These are phyloP conservation scores for Xestoiulus laeticollis DNA, from an alignment of 2,888 invertebrate species.

Conservation along the genomic window DNA sequence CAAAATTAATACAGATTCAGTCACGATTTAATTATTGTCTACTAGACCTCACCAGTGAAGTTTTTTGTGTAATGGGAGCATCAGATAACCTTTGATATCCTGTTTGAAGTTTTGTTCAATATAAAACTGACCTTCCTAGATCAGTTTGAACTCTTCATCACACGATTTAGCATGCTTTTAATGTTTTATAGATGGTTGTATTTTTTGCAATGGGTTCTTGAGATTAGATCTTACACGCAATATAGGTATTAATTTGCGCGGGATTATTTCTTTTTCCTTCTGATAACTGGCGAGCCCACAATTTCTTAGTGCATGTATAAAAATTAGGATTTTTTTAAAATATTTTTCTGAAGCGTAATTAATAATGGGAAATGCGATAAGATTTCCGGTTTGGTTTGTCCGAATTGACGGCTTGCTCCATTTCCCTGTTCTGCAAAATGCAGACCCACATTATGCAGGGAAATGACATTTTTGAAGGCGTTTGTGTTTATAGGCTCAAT, in stretches of 20 bases:
- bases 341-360: neutral
- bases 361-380: neutral
- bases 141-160: neutral
- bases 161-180: neutral
- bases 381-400: constrained; percentile 13
- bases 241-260: neutral
- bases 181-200: neutral
- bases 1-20: neutral
- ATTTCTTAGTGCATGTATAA: neutral
- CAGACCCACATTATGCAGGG: neutral
- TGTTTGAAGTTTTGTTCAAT: neutral
- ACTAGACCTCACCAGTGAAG: neutral
- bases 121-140: neutral
- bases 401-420: neutral
- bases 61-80: constrained; percentile 4
- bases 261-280: neutral
- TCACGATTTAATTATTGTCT: neutral
- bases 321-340: neutral
- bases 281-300: neutral
- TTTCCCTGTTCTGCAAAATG: neutral
- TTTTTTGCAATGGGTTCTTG: neutral
- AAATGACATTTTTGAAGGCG: neutral
- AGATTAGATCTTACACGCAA: neutral
- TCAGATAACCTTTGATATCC: neutral
- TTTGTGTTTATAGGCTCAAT: neutral